Evolutionary conservation across 1,140 invertebrate species (phyloP), one percentile per base, ranked within the genome.

Genomic region (Luehdorfia chinensis): DNA sequence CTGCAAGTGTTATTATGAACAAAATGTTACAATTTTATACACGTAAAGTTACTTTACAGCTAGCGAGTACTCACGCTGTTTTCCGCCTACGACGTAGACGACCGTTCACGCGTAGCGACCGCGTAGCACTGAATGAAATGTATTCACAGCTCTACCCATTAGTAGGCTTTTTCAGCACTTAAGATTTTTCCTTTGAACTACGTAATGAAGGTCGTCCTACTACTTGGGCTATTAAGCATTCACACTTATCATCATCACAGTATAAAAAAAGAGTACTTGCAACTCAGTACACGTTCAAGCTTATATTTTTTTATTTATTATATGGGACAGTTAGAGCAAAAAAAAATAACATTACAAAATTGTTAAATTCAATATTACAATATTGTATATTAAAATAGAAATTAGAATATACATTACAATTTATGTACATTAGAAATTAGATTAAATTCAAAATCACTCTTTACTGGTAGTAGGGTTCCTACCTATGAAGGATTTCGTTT

Each of bases 81-180:
- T 28, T 30, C 18, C 6, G 5, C 43, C 58, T 61, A 62, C 55
- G 53, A 16, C 67, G 68, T 72, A 71, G 67, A 50, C 57, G 66
- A 48, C 67, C 58, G 59, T 19, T 23, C 60, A 43, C 50, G 47
- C 55, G 64, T 65, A 67, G 58, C 53, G 59, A 50, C 39, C 66
- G 66, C 59, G 63, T 52, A 50, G 39, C 33, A 75, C 68, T 75
- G 66, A 66, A 60, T 64, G 43, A 47, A 50, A 47, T 47, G 51
- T 33, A 32, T 41, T 39, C 60, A 50, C 32, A 18, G 41, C 31
- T 46, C 23, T 50, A 56, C 45, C 50, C 53, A 49, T 64, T 54
- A 48, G 59, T 60, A 55, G 59, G 59, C 54, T 50, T 68, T 63
- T 59, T 55, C 53, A 67, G 44, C 55, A 59, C 50, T 67, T 59